Evolutionary conservation across 2,888 invertebrate genomes (phyloP).

Genomic region (Harpagoxenus sublaevis): DNA sequence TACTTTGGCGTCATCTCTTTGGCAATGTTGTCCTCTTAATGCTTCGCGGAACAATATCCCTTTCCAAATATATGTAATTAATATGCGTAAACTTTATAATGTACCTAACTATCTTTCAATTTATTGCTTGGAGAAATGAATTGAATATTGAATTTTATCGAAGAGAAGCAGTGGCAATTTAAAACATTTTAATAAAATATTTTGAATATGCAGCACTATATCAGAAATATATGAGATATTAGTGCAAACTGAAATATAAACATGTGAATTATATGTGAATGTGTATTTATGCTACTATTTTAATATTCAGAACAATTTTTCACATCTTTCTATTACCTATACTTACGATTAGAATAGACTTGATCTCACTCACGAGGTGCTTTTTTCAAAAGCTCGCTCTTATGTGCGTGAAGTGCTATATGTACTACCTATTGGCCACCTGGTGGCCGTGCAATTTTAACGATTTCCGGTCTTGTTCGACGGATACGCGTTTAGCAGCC

Average conservation of each 20-base stretch:
- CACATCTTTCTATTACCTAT: neutral
- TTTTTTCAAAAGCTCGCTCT: conserved; percentile 22
- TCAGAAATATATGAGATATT: neutral
- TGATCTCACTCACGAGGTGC: conserved; percentile 21
- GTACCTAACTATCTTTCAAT: neutral
- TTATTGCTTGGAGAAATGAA: neutral
- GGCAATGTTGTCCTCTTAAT: neutral
- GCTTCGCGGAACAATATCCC: neutral
- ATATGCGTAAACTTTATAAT: neutral
- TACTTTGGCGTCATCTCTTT: conserved; percentile 41
- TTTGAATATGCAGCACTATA: neutral
- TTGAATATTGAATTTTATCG: neutral
- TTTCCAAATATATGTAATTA: neutral
- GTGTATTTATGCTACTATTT: conserved; percentile 7
- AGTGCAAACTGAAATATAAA: neutral
- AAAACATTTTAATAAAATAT: conserved; percentile 17
- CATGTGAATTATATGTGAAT: neutral
- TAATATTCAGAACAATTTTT: neutral
- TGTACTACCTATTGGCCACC: conserved; percentile 51
- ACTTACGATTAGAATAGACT: conserved; percentile 16
- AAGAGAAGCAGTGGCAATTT: neutral
- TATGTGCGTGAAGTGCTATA: conserved; percentile 6
- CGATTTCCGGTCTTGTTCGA: conserved; percentile 56
- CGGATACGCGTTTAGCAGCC: conserved; percentile 56
- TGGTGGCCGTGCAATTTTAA: conserved; percentile 59